Base-by-base conservation (phyloP, 2,888 invertebrate species). In the Caenorhabditis wallacei region DNA sequence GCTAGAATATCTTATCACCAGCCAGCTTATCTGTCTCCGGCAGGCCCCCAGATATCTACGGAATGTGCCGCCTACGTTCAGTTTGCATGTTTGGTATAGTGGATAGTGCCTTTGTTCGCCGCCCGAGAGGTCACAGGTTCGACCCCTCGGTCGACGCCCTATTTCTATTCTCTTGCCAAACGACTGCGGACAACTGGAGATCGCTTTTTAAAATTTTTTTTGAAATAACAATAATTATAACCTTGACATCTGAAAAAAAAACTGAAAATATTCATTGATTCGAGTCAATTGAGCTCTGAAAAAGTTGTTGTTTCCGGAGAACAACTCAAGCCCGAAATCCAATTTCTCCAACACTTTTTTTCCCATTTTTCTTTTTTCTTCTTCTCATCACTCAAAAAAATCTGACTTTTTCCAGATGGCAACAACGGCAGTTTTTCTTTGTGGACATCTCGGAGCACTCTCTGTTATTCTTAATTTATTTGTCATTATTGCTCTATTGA, bases 381-480 rank as follows among this genome's bases (percentile, higher is more conserved):
- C 40, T 53, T n/a, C 37, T 53, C 46, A 11, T 48, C 37, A 35
- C 20, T 22, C 53, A n/a, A n/a, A n/a, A n/a, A n/a, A n/a, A n/a
- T n/a, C n/a, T n/a, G n/a, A 5, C 30, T 30, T 30, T 20, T 64
- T 88, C 61, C 84, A 90, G 89, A 88, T 89, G 84, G 89, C 90
- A 43, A 80, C 87, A 51, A 85, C 87, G 24, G 88, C 89, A 5
- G 88, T 88, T 7, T 71, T 88, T 40, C 78, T 90, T 16, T 91
- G 91, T 79, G 87, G 88, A 63, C 68, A 88, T 46, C 85, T 91
- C 30, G 91, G 91, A n/a, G 84, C 87, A 22, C 75, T 90, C 22
- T 90, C 89, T n/a, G 87, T 91, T 40, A 56, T 91, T 30, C 84
- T 91, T 61, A 91, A 91, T 64, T 68, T 88, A 7, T 91, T 91